Base-by-base conservation (phyloP, 1,140 invertebrate species). In the Pygmarrhopalites habei region DNA sequence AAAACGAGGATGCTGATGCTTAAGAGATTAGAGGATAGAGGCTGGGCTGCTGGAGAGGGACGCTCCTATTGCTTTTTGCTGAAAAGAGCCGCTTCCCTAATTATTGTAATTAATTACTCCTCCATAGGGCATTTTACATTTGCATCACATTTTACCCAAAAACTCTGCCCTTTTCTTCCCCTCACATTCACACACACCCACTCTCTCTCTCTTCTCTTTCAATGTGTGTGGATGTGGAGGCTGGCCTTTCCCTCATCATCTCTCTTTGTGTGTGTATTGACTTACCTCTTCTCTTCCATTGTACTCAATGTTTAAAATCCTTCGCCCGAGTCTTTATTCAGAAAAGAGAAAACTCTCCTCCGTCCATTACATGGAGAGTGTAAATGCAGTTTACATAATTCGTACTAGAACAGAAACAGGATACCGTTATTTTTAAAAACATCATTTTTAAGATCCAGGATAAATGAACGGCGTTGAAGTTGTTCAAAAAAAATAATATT, bases 91-190 rank as follows among this genome's bases (percentile, higher is more conserved):
- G 47, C 56, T 58, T 29, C 28, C 35, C 63, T 44, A 64, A 64
- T 60, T 64, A 64, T 51, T 64, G 35, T 60, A 64, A 64, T 64
- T 64, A 64, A 64, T 60, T 64, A 64, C 49, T 52, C 57, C 57
- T 64, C 63, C 57, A 30, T 64, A 26, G 57, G 35, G 57, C 57
- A 60, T 60, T 64, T 51, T 57, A 32, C 39, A 62, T 23, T 62
- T 56, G 23, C 39, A 25, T 28, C 43, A 39, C 3, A 3, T n/a
- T 17, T 46, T 28, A 4, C 26, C 21, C 26, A 12, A 32, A 57
- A 3, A 5, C 7, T 19, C 3, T 41, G 3, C 28, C n/a, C 29
- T 41, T 10, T 25, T 57, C 29, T 57, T 4, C 28, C 14, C 14
- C n/a, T 39, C 7, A 14, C 2, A 12, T 32, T 19, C 19, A 7